These are phyloP conservation scores for Lypha dubia DNA, from an alignment of 2,888 invertebrate genomes.

Conservation along the genomic window DNA sequence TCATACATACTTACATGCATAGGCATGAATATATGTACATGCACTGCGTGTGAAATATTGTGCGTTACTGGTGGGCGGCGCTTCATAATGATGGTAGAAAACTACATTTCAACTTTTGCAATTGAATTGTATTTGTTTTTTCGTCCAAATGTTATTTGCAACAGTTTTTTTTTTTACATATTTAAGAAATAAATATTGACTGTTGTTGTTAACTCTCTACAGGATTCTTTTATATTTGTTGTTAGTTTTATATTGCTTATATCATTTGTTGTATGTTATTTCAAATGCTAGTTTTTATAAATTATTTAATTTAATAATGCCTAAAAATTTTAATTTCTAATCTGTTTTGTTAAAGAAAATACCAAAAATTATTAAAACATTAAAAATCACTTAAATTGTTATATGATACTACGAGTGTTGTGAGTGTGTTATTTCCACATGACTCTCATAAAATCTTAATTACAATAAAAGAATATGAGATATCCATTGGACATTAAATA, in stretches of 20 bases:
- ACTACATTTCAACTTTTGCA: background rate
- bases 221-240: background rate
- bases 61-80: slow-evolving; percentile 46
- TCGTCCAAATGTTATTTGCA: background rate
- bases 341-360: background rate
- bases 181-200: background rate
- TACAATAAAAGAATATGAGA: slow-evolving; percentile 26
- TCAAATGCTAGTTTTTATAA: background rate
- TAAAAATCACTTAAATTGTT: slow-evolving; percentile 67
- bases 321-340: background rate
- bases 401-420: slow-evolving; percentile 44
- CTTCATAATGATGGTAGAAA: slow-evolving; percentile 30
- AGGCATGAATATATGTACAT: background rate
- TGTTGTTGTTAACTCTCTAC: background rate
- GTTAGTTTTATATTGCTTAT: background rate
- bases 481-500: background rate
- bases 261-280: background rate
- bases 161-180: background rate
- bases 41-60: background rate
- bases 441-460: slow-evolving; percentile 13
- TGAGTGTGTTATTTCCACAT: slow-evolving; percentile 11
- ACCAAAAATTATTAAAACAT: slow-evolving; percentile 9
- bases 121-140: background rate
- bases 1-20: background rate
- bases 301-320: background rate